Conservation (phyloP, 2,113 vertebrate genomes). For the Calcarius ornatus region DNA sequence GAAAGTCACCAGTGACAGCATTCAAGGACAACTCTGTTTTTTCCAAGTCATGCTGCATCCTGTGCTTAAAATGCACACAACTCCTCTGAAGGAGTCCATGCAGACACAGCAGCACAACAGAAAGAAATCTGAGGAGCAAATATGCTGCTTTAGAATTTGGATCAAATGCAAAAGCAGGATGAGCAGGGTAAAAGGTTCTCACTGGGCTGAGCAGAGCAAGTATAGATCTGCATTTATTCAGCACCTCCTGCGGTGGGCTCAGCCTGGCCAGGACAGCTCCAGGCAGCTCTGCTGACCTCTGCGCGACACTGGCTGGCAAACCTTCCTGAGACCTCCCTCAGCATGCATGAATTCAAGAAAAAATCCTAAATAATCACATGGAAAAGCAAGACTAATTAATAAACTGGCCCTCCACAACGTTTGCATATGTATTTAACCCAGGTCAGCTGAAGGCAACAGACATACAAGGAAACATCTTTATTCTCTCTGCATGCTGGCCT, state of each 20-base stretch:
- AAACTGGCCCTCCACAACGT: not conserved
- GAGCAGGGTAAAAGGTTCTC: not conserved
- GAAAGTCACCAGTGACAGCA: not conserved
- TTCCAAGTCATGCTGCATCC: not conserved
- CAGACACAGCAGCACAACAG: not conserved
- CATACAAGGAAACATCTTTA: not conserved
- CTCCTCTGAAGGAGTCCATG: not conserved
- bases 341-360: not conserved
- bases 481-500: not conserved
- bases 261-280: not conserved
- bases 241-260: not conserved
- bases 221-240: not conserved
- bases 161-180: not conserved
- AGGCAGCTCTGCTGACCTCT: not conserved
- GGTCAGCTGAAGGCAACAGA: not conserved
- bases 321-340: not conserved
- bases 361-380: not conserved
- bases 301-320: not conserved
- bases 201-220: not conserved
- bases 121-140: not conserved
- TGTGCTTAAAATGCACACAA: not conserved
- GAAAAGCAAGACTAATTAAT: not conserved
- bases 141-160: not conserved
- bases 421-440: not conserved
- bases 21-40: not conserved